Base-by-base conservation (phyloP, 2,113 vertebrate genomes). In the Xenotilapia leptura region DNA sequence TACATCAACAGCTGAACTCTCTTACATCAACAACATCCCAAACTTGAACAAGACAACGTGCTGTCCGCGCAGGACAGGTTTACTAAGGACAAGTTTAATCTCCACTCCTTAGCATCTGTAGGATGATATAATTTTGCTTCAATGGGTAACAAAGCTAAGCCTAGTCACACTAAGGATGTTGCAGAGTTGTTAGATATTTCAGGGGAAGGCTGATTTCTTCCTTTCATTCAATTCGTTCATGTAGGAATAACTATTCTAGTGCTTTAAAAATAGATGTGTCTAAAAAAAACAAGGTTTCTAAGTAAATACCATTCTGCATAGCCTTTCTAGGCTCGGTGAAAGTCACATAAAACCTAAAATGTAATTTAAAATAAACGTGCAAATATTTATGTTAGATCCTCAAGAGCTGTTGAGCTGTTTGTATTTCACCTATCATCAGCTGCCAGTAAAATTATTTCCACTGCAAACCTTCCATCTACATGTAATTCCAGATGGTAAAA, bases 21-120 rank as follows among this genome's bases (percentile, higher is more conserved):
- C 79, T 87, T 87, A 93, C 86, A 92, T 91, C 90, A 93, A 95
- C 94, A 95, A 91, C 90, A 90, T 88, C 93, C 87, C 73, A 82
- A 90, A 92, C 53, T 53, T 36, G 81, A 85, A 94, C 80, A 90
- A 89, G 90, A 93, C 19, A 54, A 56, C 77, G 36, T 65, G 87
- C 89, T 86, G 62, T 93, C 90, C 84, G 49, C 38, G 31, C 28
- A 56, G 60, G 80, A 73, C 49, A 17, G 13, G 53, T 68, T 68
- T 60, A 60, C 56, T 17, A 65, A 60, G 33, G 21, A 21, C 56
- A 47, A 77, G 0, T 9, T 58, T 77, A 84, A 54, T 55, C 53
- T 80, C 45, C 36, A 10, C 81, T 75, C 8, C 51, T 47, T 36
- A 45, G 68, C 42, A 86, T 86, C 33, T 65, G 23, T 12, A 36